Evolutionary conservation across 2,113 vertebrate genomes (phyloP).

Genomic region (Poeciliopsis occidentalis): DNA sequence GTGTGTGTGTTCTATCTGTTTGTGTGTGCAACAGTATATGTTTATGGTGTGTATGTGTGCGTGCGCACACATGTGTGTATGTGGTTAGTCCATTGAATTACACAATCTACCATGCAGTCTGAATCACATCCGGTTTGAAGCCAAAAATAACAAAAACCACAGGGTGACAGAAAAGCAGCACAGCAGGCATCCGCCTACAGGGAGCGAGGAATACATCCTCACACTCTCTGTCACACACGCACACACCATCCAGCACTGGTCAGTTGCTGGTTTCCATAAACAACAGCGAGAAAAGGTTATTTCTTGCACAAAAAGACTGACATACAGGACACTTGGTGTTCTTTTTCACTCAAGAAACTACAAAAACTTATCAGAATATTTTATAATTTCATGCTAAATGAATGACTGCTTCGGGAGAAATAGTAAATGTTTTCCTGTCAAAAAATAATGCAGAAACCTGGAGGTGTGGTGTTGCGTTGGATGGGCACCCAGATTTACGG

Average conservation of each 20-base stretch:
- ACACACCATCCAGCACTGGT: slow-evolving; percentile 22
- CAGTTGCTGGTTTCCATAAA: slow-evolving; percentile 40
- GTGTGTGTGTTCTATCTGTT: slow-evolving; percentile 6
- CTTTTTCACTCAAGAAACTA: neutral
- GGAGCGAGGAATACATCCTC: slow-evolving; percentile 34
- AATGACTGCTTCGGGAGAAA: neutral
- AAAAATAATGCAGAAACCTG: neutral
- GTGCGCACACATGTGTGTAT: slow-evolving; percentile 19
- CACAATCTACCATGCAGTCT: slow-evolving; percentile 73
- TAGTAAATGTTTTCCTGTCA: neutral
- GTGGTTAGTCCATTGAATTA: slow-evolving; percentile 72
- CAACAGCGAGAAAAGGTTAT: slow-evolving; percentile 9
- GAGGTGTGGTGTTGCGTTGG: neutral
- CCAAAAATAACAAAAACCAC: slow-evolving; percentile 77
- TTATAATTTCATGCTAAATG: too few species aligned
- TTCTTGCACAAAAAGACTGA: neutral
- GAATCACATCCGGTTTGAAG: slow-evolving; percentile 77
- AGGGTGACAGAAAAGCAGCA: slow-evolving; percentile 74
- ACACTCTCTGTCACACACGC: slow-evolving; percentile 2
- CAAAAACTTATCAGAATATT: neutral
- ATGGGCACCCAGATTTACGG: neutral
- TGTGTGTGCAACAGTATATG: slow-evolving; percentile 12
- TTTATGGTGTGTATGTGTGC: slow-evolving; percentile 1
- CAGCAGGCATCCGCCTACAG: slow-evolving; percentile 67
- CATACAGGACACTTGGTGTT: neutral